Evolutionary conservation across 1,140 invertebrate species (phyloP).

Genomic region (Atta colombica): DNA sequence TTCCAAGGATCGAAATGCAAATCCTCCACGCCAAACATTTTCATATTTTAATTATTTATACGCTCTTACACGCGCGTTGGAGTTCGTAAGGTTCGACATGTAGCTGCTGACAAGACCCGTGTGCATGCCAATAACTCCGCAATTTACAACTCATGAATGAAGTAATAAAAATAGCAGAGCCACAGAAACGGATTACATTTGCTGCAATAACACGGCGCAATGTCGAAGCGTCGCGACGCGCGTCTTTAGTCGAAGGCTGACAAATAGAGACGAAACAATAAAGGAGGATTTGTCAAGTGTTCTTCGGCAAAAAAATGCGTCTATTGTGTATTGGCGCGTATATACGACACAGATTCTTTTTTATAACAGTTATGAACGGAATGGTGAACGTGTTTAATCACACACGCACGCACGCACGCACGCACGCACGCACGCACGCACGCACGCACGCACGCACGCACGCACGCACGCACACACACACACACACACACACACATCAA

Average conservation of each 20-base stretch:
- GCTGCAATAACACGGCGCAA: slow-evolving; percentile 14
- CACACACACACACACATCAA: too few species aligned
- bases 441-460: background rate
- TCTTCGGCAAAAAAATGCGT: background rate
- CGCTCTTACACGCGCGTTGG: background rate
- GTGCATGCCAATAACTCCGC: slow-evolving; percentile 24
- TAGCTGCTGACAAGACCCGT: background rate
- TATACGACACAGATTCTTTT: background rate
- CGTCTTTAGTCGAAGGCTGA: slow-evolving; percentile 1
- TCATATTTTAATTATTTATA: slow-evolving; percentile 48
- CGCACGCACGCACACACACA: too few species aligned
- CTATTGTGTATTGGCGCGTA: background rate
- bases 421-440: too few species aligned
- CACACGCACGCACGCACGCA: too few species aligned
- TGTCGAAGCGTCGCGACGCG: background rate
- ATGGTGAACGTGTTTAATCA: background rate
- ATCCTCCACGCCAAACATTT: slow-evolving; percentile 14
- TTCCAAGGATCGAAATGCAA: background rate
- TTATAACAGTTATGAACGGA: background rate
- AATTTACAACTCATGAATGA: slow-evolving; percentile 57
- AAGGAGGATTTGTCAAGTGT: background rate
- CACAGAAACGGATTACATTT: slow-evolving; percentile 20
- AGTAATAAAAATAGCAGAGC: slow-evolving; percentile 51
- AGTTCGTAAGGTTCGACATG: background rate
- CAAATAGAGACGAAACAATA: slow-evolving; percentile 11